A percentile compares a stretch with the other conserved stretches of the same genome.
These are phyloP conservation scores for Trematomus loennbergii DNA, from an alignment of 2,113 vertebrate species.

Conservation along the genomic window DNA sequence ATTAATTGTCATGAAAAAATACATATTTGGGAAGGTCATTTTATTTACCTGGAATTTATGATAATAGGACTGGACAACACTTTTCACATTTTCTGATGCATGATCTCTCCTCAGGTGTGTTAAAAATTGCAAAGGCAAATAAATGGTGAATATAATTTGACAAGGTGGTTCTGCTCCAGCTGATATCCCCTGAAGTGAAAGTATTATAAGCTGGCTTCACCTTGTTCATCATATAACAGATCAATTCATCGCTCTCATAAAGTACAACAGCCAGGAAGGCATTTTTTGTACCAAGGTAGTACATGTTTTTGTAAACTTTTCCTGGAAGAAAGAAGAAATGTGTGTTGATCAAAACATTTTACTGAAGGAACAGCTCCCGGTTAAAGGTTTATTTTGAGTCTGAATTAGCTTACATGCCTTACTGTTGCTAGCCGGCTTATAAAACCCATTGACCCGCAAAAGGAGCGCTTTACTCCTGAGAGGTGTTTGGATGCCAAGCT, in stretches of 20 bases:
- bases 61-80: not conserved
- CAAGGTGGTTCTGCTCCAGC: not conserved
- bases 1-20: slow-evolving; percentile 27
- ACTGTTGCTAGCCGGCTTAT: slow-evolving; percentile 44
- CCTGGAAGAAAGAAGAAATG: slow-evolving; percentile 14
- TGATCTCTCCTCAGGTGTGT: not conserved
- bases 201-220: not conserved
- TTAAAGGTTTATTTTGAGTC: slow-evolving; percentile 65
- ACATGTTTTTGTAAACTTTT: slow-evolving; percentile 22
- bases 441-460: slow-evolving; percentile 70
- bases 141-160: slow-evolving; percentile 3
- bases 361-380: slow-evolving; percentile 32
- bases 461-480: slow-evolving; percentile 60
- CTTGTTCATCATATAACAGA: not conserved
- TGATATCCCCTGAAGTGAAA: not conserved
- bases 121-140: slow-evolving; percentile 8
- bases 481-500: slow-evolving; percentile 67
- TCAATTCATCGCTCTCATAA: not conserved
- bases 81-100: slow-evolving; percentile 1
- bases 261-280: slow-evolving; percentile 5
- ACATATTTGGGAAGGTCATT: not conserved
- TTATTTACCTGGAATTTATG: not conserved
- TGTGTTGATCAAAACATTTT: slow-evolving; percentile 29
- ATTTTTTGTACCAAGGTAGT: slow-evolving; percentile 4
- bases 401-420: slow-evolving; percentile 57